A percentile compares a stretch with the other conserved stretches of the same genome.
These are phyloP conservation scores for Haliclystus octoradiatus DNA, from an alignment of 30 jellyfish, hydroid and myxozoan genomes.

Conservation along the genomic window DNA sequence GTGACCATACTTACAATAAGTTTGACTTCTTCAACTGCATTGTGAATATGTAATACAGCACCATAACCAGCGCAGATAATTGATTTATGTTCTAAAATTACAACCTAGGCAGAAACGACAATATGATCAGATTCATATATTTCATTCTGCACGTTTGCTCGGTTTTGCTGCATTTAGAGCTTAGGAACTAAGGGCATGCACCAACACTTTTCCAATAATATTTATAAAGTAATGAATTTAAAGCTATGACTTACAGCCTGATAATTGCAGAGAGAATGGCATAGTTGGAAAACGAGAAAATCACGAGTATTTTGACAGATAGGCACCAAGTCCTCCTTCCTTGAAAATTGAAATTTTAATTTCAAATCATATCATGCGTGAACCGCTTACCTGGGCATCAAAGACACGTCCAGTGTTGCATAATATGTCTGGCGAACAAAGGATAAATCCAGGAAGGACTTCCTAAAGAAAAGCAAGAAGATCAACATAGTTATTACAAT, in stretches of 20 bases:
- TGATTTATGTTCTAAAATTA: slow-evolving; percentile 77
- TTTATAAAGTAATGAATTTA: background rate
- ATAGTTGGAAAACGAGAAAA: too few species aligned
- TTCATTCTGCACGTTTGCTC: too few species aligned
- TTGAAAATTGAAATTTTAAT: too few species aligned
- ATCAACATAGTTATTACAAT: background rate
- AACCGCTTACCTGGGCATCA: slow-evolving; percentile 92
- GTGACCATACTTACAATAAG: slow-evolving; percentile 36
- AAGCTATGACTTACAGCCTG: background rate
- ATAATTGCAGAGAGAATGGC: background rate
- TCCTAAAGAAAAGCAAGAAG: slow-evolving; percentile 25
- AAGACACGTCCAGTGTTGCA: slow-evolving; percentile 81
- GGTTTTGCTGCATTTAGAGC: too few species aligned
- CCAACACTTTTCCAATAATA: too few species aligned
- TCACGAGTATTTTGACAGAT: too few species aligned
- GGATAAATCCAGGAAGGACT: slow-evolving; percentile 86
- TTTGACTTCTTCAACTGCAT: slow-evolving; percentile 96
- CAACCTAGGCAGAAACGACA: slow-evolving; percentile 41
- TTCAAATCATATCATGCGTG: too few species aligned
- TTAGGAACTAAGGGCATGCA: too few species aligned
- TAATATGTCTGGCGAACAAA: slow-evolving; percentile 67
- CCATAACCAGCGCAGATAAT: slow-evolving; percentile 96
- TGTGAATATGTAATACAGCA: slow-evolving; percentile 92
- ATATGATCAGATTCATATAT: background rate
- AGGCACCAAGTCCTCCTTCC: too few species aligned